Evolutionary conservation across 2,888 invertebrate species (phyloP).

Genomic region (Ecdyonurus torrentis): DNA sequence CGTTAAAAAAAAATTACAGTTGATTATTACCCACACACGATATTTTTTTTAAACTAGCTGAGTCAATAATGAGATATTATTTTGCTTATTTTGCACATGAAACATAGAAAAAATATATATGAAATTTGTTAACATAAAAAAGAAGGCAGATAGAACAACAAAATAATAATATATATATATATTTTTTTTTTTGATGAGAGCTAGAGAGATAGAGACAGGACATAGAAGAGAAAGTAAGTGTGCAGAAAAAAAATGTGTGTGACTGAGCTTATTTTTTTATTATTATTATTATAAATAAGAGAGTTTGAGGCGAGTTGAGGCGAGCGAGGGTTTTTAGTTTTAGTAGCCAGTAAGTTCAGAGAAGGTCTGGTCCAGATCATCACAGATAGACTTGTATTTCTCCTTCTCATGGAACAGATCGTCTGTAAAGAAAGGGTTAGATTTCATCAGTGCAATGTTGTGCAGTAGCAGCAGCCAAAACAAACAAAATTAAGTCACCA

Average conservation of each 20-base stretch:
- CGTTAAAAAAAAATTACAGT: not conserved
- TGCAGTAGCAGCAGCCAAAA: not conserved
- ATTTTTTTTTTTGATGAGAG: too few species aligned
- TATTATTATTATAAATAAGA: not conserved
- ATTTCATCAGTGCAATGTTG: not conserved
- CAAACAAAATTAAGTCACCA: conserved; percentile 1
- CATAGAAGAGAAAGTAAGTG: conserved; percentile 1
- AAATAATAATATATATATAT: not conserved
- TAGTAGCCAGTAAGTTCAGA: conserved; percentile 95
- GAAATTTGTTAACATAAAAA: conserved; percentile 10
- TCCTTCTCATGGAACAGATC: conserved; percentile 68
- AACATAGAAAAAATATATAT: conserved; percentile 11
- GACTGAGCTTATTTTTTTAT: not conserved
- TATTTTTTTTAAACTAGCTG: not conserved
- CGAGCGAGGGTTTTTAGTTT: conserved; percentile 21
- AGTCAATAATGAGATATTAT: not conserved
- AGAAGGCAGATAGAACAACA: conserved; percentile 6
- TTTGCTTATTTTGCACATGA: conserved; percentile 8
- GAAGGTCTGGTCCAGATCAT: conserved; percentile 93
- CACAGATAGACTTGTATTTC: conserved; percentile 92
- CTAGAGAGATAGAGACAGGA: not conserved
- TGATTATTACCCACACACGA: conserved; percentile 7
- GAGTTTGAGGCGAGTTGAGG: not conserved
- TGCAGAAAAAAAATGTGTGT: conserved; percentile 4
- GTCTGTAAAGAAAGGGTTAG: conserved; percentile 41